Base-by-base conservation (phyloP, 37 sponge, comb jelly and placozoan genomes). In the Theonella swinhoei region DNA sequence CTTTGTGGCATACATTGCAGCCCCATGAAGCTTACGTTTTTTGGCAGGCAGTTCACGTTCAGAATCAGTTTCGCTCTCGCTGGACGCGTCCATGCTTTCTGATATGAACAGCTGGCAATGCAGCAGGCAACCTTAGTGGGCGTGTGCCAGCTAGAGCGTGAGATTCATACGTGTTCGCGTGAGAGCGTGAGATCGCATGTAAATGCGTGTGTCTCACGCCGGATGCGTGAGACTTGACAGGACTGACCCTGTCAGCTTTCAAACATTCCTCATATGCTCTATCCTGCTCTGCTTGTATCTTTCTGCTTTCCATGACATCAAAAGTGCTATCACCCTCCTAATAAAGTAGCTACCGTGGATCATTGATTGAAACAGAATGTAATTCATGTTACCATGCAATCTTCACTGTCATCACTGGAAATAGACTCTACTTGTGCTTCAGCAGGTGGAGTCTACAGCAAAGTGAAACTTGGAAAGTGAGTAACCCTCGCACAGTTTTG, bases 1-100 rank as follows among this genome's bases (percentile, higher is more conserved):
- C 70, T 80, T n/a, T n/a, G n/a, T n/a, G n/a, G 11, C 40, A 35
- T 68, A 80, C 34, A 66, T 28, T 47, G 70, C 70, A 67, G 81
- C 28, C 5, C 81, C 81, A 22, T 8, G 42, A n/a, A 40, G 40
- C 35, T 80, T 80, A 4, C 81, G 7, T 37, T 67, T 80, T n/a
- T n/a, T n/a, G n/a, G n/a, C n/a, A n/a, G n/a, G n/a, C n/a, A n/a
- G n/a, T n/a, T n/a, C n/a, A n/a, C n/a, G n/a, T n/a, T n/a, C n/a
- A n/a, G n/a, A n/a, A n/a, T n/a, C n/a, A n/a, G n/a, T n/a, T n/a
- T n/a, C n/a, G n/a, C n/a, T n/a, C n/a, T n/a, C n/a, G n/a, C n/a
- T n/a, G n/a, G n/a, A n/a, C n/a, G n/a, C n/a, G n/a, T n/a, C n/a
- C n/a, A n/a, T n/a, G n/a, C n/a, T n/a, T n/a, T n/a, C n/a, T n/a